Percentiles rank a stretch among this genome's conserved stretches.
Conservation (phyloP, 2,113 vertebrate species). For the Brachypodius melanocephalos region DNA sequence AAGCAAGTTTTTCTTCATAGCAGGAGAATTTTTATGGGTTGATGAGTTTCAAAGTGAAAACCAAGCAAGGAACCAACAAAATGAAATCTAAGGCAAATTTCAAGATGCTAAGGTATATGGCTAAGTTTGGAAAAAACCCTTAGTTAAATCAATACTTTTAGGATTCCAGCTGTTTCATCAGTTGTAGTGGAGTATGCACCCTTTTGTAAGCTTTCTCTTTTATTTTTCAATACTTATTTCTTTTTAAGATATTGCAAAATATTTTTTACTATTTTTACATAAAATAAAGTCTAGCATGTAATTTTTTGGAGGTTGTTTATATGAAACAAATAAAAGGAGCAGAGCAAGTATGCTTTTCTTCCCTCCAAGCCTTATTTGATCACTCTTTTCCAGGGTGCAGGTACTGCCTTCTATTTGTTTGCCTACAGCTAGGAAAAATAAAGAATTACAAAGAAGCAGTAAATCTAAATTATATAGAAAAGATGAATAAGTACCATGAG, state of each 20-base stretch:
- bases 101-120: not conserved
- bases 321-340: not conserved
- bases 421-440: not conserved
- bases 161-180: not conserved
- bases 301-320: not conserved
- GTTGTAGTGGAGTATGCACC: not conserved
- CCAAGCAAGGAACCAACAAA: not conserved
- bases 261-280: not conserved
- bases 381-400: not conserved
- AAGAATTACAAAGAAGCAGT: not conserved
- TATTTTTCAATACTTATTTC: not conserved
- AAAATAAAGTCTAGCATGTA: not conserved
- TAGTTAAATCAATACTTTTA: not conserved
- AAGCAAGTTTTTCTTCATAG: not conserved
- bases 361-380: not conserved
- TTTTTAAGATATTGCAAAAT: not conserved
- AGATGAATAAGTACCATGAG: not conserved
- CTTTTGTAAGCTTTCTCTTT: not conserved
- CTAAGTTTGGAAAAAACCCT: not conserved
- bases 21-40: not conserved
- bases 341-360: not conserved
- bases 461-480: not conserved
- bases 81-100: not conserved
- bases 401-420: not conserved
- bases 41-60: not conserved